Evolutionary conservation across 2,113 vertebrate genomes (phyloP).

Genomic region (Bubo blakistoni): DNA sequence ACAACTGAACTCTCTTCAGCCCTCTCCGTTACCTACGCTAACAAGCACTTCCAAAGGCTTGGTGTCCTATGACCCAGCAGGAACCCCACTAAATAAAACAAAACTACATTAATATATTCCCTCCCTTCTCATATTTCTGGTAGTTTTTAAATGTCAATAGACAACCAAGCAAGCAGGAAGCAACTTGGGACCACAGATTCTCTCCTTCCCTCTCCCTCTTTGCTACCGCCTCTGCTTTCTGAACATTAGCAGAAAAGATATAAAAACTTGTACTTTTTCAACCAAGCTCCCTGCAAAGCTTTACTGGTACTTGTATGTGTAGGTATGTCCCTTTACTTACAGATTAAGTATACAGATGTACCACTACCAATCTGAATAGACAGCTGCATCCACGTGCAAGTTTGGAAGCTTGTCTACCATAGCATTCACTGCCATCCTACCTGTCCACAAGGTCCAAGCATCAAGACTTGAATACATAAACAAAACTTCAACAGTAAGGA

Average conservation of each 20-base stretch:
- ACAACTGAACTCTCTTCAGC: neutral
- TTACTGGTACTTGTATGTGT: neutral
- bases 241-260: neutral
- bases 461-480: neutral
- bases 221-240: neutral
- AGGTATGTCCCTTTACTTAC: neutral
- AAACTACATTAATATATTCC: neutral
- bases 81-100: neutral
- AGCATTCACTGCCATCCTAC: fast-evolving
- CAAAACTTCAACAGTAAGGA: neutral
- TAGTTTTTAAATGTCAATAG: neutral
- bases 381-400: neutral
- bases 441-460: neutral
- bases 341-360: neutral
- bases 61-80: neutral
- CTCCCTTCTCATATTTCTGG: neutral
- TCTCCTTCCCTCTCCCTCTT: neutral
- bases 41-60: neutral
- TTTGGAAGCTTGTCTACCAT: neutral
- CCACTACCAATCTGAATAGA: neutral
- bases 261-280: fast-evolving
- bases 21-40: neutral
- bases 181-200: neutral
- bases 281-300: neutral
- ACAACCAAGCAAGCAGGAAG: neutral